Evolutionary conservation across 2,113 vertebrate species (phyloP).

Genomic region (Scortum barcoo): DNA sequence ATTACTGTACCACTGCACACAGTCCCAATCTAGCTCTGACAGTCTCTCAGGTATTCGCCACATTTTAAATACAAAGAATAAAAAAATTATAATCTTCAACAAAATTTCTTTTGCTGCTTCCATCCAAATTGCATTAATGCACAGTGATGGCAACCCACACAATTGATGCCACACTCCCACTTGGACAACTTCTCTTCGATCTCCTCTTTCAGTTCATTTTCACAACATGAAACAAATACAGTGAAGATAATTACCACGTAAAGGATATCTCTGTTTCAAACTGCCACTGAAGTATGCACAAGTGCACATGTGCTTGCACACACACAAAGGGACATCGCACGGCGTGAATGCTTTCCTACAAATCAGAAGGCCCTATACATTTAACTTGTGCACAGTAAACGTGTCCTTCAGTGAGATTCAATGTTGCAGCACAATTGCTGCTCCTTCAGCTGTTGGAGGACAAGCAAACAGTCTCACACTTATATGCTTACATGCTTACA

Average conservation of each 20-base stretch:
- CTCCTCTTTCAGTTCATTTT: constrained; percentile 37
- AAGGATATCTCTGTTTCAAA: not conserved
- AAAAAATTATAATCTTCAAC: not conserved
- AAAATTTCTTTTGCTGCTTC: not conserved
- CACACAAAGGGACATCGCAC: not conserved
- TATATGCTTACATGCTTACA: not conserved
- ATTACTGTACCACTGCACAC: not conserved
- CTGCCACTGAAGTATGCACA: not conserved
- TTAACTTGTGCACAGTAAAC: not conserved
- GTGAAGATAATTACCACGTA: constrained; percentile 1
- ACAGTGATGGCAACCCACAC: not conserved
- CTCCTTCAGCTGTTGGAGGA: not conserved
- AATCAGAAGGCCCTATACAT: not conserved
- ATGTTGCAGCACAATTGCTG: not conserved
- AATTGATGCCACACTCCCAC: constrained; percentile 8
- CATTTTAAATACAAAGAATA: constrained; percentile 1
- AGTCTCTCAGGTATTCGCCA: not conserved
- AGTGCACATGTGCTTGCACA: not conserved
- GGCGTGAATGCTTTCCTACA: not conserved
- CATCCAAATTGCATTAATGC: constrained; percentile 9
- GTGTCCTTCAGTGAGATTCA: not conserved
- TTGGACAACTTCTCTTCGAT: constrained; percentile 23
- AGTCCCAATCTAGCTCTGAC: not conserved
- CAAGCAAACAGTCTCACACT: not conserved
- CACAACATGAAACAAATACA: constrained; percentile 24